Conservation (phyloP, 2,113 vertebrate genomes). For the Oenanthe oenanthe region DNA sequence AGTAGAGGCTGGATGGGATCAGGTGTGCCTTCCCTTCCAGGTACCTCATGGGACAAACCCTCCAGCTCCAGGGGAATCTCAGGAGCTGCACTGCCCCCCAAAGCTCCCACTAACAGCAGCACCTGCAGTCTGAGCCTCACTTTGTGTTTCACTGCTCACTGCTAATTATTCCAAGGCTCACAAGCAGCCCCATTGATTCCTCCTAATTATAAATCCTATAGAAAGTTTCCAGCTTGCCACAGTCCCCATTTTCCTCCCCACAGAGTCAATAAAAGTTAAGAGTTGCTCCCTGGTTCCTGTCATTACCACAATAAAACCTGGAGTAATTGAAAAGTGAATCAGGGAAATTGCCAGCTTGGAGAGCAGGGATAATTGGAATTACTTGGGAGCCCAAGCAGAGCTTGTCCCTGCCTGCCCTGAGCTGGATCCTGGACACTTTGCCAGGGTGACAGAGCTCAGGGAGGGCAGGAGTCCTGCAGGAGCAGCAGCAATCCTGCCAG, state of each 20-base stretch:
- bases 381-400: not conserved
- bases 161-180: not conserved
- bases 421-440: not conserved
- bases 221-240: slow-evolving; percentile 27
- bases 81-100: not conserved
- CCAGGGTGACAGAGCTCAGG: not conserved
- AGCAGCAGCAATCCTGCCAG: not conserved
- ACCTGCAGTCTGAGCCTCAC: not conserved
- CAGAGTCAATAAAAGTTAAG: slow-evolving; percentile 31
- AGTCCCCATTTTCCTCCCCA: not conserved
- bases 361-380: not conserved
- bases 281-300: slow-evolving; percentile 39
- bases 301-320: slow-evolving; percentile 1
- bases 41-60: not conserved
- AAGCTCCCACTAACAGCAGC: not conserved
- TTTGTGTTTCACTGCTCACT: not conserved
- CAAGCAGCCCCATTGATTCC: slow-evolving; percentile 14
- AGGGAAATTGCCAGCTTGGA: not conserved
- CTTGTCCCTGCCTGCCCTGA: not conserved
- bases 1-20: not conserved
- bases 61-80: not conserved
- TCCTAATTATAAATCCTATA: slow-evolving; percentile 53
- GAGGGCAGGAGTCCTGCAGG: not conserved
- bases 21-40: not conserved
- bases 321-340: slow-evolving; percentile 51